Percentiles rank a stretch among this genome's conserved stretches.
These are phyloP conservation scores for Thumatha senex DNA, from an alignment of 2,888 invertebrate genomes.

Conservation along the genomic window DNA sequence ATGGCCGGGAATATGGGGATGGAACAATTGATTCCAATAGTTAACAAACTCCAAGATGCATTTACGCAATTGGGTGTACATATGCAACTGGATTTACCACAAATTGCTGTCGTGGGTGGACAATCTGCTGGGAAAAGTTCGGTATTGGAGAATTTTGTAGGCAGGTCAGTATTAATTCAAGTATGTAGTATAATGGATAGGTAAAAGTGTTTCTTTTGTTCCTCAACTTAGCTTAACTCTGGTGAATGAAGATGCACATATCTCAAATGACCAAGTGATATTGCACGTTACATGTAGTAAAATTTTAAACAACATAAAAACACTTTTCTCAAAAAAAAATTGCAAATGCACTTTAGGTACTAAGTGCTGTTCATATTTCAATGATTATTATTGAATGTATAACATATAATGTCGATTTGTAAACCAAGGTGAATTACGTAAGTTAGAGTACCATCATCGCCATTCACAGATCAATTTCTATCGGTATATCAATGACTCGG, in stretches of 20 bases:
- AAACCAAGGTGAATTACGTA: neutral
- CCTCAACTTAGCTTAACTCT: neutral
- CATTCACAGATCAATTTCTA: neutral
- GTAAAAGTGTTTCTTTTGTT: too few species aligned
- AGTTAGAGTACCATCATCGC: neutral
- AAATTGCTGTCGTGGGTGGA: constrained; percentile 99
- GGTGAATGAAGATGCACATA: too few species aligned
- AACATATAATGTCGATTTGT: neutral
- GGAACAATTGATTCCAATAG: constrained; percentile 99
- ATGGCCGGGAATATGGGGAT: constrained; percentile 92
- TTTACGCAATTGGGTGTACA: constrained; percentile 99
- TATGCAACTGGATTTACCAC: constrained; percentile 99
- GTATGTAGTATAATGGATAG: too few species aligned
- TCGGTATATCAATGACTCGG: too few species aligned
- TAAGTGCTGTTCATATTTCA: too few species aligned
- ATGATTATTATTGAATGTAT: too few species aligned
- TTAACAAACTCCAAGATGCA: constrained; percentile 99
- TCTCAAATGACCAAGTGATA: too few species aligned
- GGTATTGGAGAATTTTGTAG: constrained; percentile 99
- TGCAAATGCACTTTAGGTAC: too few species aligned
- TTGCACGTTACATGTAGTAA: too few species aligned
- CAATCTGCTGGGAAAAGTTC: constrained; percentile 99
- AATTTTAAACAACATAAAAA: too few species aligned
- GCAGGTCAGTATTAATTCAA: constrained; percentile 88
- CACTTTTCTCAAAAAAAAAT: too few species aligned